Percentiles rank a stretch among this genome's conserved stretches.
Conservation (phyloP, 2,797 vertebrate species). For the Enteromius argenteus region DNA sequence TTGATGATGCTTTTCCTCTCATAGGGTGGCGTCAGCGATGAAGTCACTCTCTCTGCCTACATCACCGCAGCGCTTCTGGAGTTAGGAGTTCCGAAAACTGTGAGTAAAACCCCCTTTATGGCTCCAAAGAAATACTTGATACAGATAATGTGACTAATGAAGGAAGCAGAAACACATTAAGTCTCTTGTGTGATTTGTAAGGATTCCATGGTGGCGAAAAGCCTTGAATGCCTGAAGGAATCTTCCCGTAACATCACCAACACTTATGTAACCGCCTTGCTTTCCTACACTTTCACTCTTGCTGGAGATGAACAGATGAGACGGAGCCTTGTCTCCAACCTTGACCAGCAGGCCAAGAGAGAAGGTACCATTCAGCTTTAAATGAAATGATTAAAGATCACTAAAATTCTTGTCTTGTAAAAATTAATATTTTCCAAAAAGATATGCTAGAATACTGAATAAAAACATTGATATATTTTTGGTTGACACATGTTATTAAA, state of each 20-base stretch:
- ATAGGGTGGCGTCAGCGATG: constrained; percentile 81
- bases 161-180: not conserved
- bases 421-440: not conserved
- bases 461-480: no score
- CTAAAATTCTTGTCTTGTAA: not conserved
- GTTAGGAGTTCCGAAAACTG: constrained; percentile 60
- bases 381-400: not conserved
- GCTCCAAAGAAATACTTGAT: not conserved
- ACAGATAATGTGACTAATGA: not conserved
- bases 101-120: constrained; percentile 62
- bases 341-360: constrained; percentile 66
- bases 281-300: constrained; percentile 81
- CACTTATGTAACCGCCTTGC: constrained; percentile 77
- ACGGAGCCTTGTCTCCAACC: constrained; percentile 65
- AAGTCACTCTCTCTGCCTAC: constrained; percentile 80
- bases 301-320: constrained; percentile 70
- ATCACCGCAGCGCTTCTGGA: constrained; percentile 77
- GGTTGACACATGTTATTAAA: no score
- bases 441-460: no score
- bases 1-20: constrained; percentile 9
- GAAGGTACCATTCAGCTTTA: constrained; percentile 16
- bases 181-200: constrained; percentile 53
- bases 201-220: constrained; percentile 66
- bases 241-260: constrained; percentile 61
- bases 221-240: constrained; percentile 74